Percentiles rank a stretch among this genome's conserved stretches.
These are phyloP conservation scores for Hylaeus anthracinus DNA, from an alignment of 1,140 invertebrate species.

Conservation along the genomic window DNA sequence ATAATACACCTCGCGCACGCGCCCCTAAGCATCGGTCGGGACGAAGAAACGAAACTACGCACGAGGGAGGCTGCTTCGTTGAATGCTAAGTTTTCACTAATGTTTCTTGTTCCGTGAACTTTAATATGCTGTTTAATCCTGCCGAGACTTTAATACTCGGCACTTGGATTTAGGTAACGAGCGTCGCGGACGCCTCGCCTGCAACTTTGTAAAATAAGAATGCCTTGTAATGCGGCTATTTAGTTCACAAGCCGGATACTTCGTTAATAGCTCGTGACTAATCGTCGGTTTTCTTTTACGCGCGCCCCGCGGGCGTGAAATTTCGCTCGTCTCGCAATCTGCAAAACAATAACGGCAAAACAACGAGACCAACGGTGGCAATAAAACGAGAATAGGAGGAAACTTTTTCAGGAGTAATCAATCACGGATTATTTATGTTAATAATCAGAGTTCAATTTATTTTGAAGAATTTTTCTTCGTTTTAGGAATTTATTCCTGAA, in stretches of 20 bases:
- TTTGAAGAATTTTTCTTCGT: too few relatives aligned
- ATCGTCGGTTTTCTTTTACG: constrained; percentile 23
- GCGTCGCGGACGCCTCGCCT: constrained; percentile 11
- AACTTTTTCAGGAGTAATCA: too few relatives aligned
- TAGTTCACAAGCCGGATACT: constrained; percentile 41
- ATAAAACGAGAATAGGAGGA: too few relatives aligned
- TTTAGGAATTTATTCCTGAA: too few relatives aligned
- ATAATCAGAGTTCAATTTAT: too few relatives aligned
- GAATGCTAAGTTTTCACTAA: constrained; percentile 79
- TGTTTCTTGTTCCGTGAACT: constrained; percentile 75
- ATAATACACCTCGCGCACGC: not conserved
- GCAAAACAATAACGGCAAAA: not conserved
- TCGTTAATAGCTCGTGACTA: constrained; percentile 52
- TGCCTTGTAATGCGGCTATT: constrained; percentile 42
- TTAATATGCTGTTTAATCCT: constrained; percentile 75
- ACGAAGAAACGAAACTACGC: constrained; percentile 29
- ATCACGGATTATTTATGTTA: too few relatives aligned
- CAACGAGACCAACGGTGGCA: too few relatives aligned
- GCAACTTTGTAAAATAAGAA: constrained; percentile 55
- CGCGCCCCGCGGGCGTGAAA: not conserved
- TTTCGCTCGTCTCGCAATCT: not conserved
- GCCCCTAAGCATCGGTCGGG: too few relatives aligned
- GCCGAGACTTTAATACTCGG: constrained; percentile 59
- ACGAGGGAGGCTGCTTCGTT: constrained; percentile 65
- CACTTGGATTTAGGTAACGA: constrained; percentile 57